phyloP scores from a whole-genome alignment of 2,797 vertebrate genomes.

The Pseudochirops cupreus region DNA sequence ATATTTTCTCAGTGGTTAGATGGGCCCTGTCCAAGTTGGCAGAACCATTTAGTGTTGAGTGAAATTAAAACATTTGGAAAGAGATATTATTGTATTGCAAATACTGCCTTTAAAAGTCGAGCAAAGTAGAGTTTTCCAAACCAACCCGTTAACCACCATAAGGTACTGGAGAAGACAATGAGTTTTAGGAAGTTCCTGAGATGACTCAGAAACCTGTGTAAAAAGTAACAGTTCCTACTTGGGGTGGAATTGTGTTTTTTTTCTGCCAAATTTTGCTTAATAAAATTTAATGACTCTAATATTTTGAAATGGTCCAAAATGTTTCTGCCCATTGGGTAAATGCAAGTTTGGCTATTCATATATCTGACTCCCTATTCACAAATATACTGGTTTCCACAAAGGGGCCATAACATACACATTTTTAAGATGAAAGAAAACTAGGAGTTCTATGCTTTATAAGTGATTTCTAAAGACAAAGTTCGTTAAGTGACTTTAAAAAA shows the following conservation, averaged over 20 bases:
- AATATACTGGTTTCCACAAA: background rate
- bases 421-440: background rate
- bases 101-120: background rate
- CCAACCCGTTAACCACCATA: background rate
- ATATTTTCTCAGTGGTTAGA: slow-evolving; percentile 30
- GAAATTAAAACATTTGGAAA: slow-evolving; percentile 15
- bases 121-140: background rate
- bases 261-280: background rate
- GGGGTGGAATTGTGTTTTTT: background rate
- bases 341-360: background rate
- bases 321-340: background rate
- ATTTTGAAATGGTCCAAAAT: background rate
- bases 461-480: background rate
- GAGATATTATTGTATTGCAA: background rate
- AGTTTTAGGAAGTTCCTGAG: background rate
- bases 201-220: background rate
- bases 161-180: background rate
- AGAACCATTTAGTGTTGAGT: background rate
- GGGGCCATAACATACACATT: background rate
- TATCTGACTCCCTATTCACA: background rate
- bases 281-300: background rate
- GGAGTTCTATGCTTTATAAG: background rate
- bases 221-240: background rate
- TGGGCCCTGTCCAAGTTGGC: slow-evolving; percentile 5
- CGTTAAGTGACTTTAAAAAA: background rate